These are phyloP conservation scores for Rattus norvegicus DNA, from an alignment of 2,113 vertebrate genomes.

Conservation along the genomic window GRCr8 NC_086024.1:29049501-29050000, in stretches of 20 bases:
- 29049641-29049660: not conserved
- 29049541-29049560: not conserved
- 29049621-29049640: not conserved
- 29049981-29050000: not conserved
- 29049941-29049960: constrained; percentile 48
- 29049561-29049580: not conserved
- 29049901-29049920: not conserved
- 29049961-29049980: constrained; percentile 58
- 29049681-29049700: not conserved
- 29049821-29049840: not conserved
- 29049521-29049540: constrained; percentile 24
- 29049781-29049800: constrained; percentile 24
- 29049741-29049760: not conserved
- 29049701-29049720: not conserved
- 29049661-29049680: not conserved
- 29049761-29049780: not conserved
- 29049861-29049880: not conserved
- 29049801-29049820: not conserved
- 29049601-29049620: not conserved
- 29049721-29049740: not conserved
- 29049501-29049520: not conserved
- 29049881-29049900: not conserved
- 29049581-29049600: constrained; percentile 15
- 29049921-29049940: not conserved
- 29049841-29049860: constrained; percentile 3